Percentiles rank a stretch among this genome's conserved stretches.
phyloP scores from a whole-genome alignment of 2,888 invertebrate genomes.

The Oegoconia quadripuncta region DNA sequence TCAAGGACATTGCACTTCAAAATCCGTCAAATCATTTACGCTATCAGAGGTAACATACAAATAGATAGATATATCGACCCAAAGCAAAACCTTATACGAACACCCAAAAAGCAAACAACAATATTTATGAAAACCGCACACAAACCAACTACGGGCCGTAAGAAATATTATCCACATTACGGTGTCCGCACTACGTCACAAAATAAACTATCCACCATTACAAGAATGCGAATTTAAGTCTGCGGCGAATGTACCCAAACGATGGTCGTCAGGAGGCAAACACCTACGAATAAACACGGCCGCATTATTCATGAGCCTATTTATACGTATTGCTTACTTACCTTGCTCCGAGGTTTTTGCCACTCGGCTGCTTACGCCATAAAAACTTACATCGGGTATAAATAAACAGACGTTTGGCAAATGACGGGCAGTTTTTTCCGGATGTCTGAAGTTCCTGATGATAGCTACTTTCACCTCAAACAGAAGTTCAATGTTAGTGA shows the following conservation, averaged over 20 bases:
- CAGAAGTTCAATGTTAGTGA: too few species aligned
- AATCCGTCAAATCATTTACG: too few species aligned
- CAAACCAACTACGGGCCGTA: slow-evolving; percentile 42
- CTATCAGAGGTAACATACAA: too few species aligned
- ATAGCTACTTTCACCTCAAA: too few species aligned
- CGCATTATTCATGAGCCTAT: slow-evolving; percentile 74
- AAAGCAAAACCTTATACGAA: too few species aligned
- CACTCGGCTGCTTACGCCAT: slow-evolving; percentile 23
- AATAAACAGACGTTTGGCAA: too few species aligned
- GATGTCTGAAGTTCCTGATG: too few species aligned
- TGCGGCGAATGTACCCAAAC: slow-evolving; percentile 53
- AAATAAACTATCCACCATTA: slow-evolving; percentile 70
- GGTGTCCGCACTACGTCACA: slow-evolving; percentile 41
- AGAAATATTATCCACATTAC: slow-evolving; percentile 59
- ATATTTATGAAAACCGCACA: slow-evolving; percentile 36
- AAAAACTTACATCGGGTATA: slow-evolving; percentile 14
- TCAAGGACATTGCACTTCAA: too few species aligned
- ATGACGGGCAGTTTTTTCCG: too few species aligned
- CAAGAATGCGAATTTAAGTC: slow-evolving; percentile 71
- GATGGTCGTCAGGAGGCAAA: slow-evolving; percentile 51
- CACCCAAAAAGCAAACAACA: too few species aligned
- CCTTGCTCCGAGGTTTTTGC: slow-evolving; percentile 37
- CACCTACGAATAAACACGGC: slow-evolving; percentile 28
- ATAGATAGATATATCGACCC: too few species aligned
- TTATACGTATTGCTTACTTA: slow-evolving; percentile 73